Evolutionary conservation across 2,797 vertebrate species (phyloP).

Genomic region (Poliocrania exsul): DNA sequence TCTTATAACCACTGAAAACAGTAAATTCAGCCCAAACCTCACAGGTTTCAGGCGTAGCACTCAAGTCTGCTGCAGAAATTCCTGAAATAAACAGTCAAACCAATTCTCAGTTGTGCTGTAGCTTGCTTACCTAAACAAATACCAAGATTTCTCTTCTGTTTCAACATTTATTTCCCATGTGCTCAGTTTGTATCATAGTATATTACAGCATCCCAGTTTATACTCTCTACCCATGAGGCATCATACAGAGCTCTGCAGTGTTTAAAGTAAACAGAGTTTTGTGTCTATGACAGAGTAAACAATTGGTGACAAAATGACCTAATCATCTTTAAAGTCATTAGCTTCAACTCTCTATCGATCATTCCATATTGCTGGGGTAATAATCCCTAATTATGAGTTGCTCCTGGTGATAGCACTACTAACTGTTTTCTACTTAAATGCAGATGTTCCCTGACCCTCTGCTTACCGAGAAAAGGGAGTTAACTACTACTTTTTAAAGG

Average conservation of each 20-base stretch:
- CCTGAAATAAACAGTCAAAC: not conserved
- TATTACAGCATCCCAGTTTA: not conserved
- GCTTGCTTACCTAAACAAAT: not conserved
- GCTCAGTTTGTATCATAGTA: not conserved
- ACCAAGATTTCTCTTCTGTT: not conserved
- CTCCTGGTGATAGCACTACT: not conserved
- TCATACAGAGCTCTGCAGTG: not conserved
- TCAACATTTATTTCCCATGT: not conserved
- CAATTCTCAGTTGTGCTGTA: not conserved
- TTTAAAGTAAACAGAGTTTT: not conserved
- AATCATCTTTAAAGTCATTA: slow-evolving; percentile 31
- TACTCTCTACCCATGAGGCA: not conserved
- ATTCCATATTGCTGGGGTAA: slow-evolving; percentile 27
- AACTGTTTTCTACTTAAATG: slow-evolving; percentile 17
- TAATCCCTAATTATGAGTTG: slow-evolving; percentile 42
- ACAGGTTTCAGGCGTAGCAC: not conserved
- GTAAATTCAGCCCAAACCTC: not conserved
- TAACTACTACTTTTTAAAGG: not conserved
- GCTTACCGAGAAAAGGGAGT: not conserved
- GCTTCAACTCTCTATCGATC: not conserved
- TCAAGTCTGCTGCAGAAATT: not conserved
- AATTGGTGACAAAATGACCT: slow-evolving; percentile 3
- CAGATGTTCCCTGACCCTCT: slow-evolving; percentile 11
- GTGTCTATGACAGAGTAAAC: not conserved
- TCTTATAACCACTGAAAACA: not conserved